Percentiles rank a stretch among this genome's conserved stretches.
phyloP scores from a whole-genome alignment of 2,888 invertebrate species.

The Geotrupes spiniger region DNA sequence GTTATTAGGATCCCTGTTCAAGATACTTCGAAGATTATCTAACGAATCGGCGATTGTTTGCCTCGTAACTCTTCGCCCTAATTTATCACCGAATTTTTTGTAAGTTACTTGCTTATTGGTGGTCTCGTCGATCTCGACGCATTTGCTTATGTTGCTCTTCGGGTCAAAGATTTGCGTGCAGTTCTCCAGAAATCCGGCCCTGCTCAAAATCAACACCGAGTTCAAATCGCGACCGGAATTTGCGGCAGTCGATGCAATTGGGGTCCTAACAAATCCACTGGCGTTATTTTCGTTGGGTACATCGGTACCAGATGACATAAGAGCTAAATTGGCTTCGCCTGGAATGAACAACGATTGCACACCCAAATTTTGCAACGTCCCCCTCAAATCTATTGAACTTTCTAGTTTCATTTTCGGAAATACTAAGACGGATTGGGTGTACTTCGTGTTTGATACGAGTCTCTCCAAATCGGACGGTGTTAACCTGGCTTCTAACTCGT shows the following conservation, averaged over 20 bases:
- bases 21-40: constrained; percentile 36
- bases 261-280: constrained; percentile 7
- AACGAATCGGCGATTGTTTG: constrained; percentile 34
- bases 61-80: constrained; percentile 41
- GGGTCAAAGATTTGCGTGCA: constrained; percentile 38
- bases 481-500: constrained; percentile 52
- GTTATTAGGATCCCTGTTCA: constrained; percentile 41
- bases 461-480: constrained; percentile 53
- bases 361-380: constrained; percentile 58
- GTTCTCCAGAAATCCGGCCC: constrained; percentile 31
- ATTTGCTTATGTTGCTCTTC: constrained; percentile 32
- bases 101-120: constrained; percentile 34
- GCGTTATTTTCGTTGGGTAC: not conserved
- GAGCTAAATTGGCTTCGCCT: constrained; percentile 62
- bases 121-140: constrained; percentile 29
- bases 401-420: constrained; percentile 73
- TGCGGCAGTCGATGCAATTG: constrained; percentile 8
- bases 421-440: constrained; percentile 55
- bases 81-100: constrained; percentile 41
- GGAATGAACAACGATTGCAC: constrained; percentile 63
- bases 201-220: constrained; percentile 33
- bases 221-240: not conserved
- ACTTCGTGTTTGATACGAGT: constrained; percentile 52
- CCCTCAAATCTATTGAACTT: constrained; percentile 56
- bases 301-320: constrained; percentile 54